Evolutionary conservation across 2,113 vertebrate genomes (phyloP).

Genomic region (Herpailurus yagouaroundi): DNA sequence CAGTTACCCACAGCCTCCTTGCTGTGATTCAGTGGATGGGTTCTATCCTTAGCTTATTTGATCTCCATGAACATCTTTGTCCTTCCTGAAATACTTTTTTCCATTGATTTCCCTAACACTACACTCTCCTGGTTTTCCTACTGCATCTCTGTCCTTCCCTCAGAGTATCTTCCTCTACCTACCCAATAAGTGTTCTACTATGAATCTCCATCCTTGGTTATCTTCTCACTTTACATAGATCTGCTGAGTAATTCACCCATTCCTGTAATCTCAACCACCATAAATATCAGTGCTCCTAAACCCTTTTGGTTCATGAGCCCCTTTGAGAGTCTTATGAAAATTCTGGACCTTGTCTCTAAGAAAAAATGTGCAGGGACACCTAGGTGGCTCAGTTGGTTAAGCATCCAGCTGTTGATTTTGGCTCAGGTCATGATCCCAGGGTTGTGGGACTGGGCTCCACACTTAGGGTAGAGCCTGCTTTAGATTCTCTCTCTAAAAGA

Average conservation of each 20-base stretch:
- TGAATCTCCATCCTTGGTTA: background rate
- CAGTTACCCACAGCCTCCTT: background rate
- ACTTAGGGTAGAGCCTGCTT: too few species aligned
- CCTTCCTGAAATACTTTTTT: background rate
- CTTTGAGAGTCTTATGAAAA: constrained; percentile 10
- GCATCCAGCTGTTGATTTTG: too few species aligned
- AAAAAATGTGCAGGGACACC: background rate
- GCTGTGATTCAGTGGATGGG: background rate
- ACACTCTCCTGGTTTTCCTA: background rate
- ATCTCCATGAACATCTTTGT: background rate
- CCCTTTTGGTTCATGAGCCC: background rate
- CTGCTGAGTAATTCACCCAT: background rate
- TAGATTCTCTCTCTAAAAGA: too few species aligned
- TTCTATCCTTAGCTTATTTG: background rate
- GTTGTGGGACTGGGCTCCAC: too few species aligned
- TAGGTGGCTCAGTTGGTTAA: too few species aligned
- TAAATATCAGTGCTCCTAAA: background rate
- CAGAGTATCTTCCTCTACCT: background rate
- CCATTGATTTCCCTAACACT: background rate
- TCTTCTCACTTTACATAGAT: background rate
- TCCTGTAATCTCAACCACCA: background rate
- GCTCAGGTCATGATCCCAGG: too few species aligned
- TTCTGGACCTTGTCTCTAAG: background rate
- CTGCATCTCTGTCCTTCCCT: background rate
- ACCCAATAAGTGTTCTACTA: background rate